Percentiles rank a stretch among this genome's conserved stretches.
Conservation (phyloP, 2,113 vertebrate genomes). For the Oncorhynchus kisutch region DNA sequence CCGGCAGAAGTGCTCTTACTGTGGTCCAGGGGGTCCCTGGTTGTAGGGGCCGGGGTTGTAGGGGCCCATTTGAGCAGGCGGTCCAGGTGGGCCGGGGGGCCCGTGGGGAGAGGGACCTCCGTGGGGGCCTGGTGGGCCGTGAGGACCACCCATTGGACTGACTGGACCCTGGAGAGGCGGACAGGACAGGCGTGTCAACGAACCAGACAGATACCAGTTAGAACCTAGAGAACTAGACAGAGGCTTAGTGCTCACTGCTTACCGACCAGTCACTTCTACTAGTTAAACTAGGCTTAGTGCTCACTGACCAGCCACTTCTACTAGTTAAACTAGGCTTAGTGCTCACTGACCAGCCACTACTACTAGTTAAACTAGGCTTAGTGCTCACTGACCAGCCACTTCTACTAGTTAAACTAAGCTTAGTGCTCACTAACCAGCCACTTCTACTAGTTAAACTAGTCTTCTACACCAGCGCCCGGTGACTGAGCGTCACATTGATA, state of each 20-base stretch:
- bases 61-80: constrained; percentile 94
- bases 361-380: too few relatives aligned
- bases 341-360: too few relatives aligned
- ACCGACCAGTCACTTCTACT: too few relatives aligned
- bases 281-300: too few relatives aligned
- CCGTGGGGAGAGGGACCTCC: constrained; percentile 83
- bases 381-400: too few relatives aligned
- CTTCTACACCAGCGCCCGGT: not conserved
- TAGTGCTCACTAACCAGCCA: too few relatives aligned
- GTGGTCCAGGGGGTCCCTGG: constrained; percentile 94
- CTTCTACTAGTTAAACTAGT: too few relatives aligned
- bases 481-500: not conserved
- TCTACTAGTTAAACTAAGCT: too few relatives aligned
- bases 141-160: constrained; percentile 91
- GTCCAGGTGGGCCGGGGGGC: constrained; percentile 89
- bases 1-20: constrained; percentile 75
- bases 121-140: constrained; percentile 91
- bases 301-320: too few relatives aligned
- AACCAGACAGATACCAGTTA: not conserved
- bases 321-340: too few relatives aligned
- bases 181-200: not conserved
- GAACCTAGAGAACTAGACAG: too few relatives aligned
- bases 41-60: constrained; percentile 97
- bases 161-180: constrained; percentile 83
- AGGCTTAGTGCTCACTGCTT: too few relatives aligned